Conservation (phyloP, 2,113 vertebrate genomes). For the Danio rerio region DNA sequence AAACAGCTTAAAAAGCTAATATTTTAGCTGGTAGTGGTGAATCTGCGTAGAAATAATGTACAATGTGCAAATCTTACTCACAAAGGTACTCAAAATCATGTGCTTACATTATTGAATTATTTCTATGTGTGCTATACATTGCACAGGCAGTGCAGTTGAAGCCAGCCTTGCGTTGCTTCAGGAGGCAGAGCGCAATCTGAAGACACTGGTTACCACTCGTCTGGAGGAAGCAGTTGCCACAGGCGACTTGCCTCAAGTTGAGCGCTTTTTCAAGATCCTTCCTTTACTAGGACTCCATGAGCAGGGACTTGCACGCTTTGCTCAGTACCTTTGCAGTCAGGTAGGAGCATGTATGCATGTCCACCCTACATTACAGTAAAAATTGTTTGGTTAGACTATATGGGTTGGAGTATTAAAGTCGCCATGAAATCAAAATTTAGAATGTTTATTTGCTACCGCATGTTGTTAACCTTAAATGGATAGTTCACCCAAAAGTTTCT, state of each 20-base stretch:
- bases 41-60: neutral
- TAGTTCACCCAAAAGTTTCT: too few relatives aligned
- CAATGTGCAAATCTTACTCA: neutral
- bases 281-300: conserved; percentile 93
- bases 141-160: conserved; percentile 88
- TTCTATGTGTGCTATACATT: neutral
- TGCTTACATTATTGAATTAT: neutral
- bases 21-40: too few relatives aligned
- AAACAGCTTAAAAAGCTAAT: too few relatives aligned
- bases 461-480: too few relatives aligned
- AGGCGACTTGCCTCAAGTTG: conserved; percentile 91
- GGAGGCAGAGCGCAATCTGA: conserved; percentile 91
- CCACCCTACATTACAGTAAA: neutral
- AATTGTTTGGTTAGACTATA: neutral
- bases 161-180: conserved; percentile 92
- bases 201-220: conserved; percentile 90
- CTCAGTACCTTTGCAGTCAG: conserved; percentile 94
- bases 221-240: conserved; percentile 87
- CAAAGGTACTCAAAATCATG: neutral
- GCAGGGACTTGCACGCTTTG: conserved; percentile 93
- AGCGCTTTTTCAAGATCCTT: conserved; percentile 98
- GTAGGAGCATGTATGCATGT: conserved; percentile 76
- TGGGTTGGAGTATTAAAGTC: neutral
- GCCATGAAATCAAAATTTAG: too few relatives aligned
- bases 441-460: too few relatives aligned